Evolutionary conservation across 2,797 vertebrate species (phyloP).

Genomic region (Typhlichthys eigenmanni): DNA sequence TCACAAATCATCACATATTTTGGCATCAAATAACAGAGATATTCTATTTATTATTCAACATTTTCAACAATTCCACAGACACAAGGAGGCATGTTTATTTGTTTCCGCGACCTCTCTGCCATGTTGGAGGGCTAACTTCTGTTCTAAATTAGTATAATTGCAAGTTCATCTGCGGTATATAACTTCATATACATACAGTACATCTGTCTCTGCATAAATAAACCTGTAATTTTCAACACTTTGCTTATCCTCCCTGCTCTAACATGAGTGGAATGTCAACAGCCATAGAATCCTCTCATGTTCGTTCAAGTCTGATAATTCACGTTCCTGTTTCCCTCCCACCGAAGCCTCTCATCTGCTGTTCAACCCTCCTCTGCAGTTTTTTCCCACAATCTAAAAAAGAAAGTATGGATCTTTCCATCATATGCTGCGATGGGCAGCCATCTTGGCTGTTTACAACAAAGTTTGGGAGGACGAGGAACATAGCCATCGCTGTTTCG

Average conservation of each 20-base stretch:
- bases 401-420: no score
- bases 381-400: no score
- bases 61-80: background rate
- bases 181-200: slow-evolving; percentile 32
- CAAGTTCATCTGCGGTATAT: slow-evolving; percentile 19
- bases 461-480: background rate
- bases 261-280: slow-evolving; percentile 46
- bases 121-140: slow-evolving; percentile 17
- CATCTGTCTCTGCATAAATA: slow-evolving; percentile 37
- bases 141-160: slow-evolving; percentile 36
- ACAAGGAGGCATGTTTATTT: slow-evolving; percentile 2
- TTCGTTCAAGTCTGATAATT: slow-evolving; percentile 27
- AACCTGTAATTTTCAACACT: slow-evolving; percentile 31
- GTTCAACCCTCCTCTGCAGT: background rate
- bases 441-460: background rate
- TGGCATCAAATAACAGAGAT: background rate
- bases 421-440: no score
- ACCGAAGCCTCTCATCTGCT: slow-evolving; percentile 3
- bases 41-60: background rate
- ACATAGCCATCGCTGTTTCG: slow-evolving; percentile 5
- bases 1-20: no score
- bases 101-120: slow-evolving; percentile 23
- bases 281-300: slow-evolving; percentile 26
- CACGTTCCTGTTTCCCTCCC: slow-evolving; percentile 1
- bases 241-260: slow-evolving; percentile 21